phyloP scores from a whole-genome alignment of 2,797 vertebrate species.

The Crenichthys baileyi region DNA sequence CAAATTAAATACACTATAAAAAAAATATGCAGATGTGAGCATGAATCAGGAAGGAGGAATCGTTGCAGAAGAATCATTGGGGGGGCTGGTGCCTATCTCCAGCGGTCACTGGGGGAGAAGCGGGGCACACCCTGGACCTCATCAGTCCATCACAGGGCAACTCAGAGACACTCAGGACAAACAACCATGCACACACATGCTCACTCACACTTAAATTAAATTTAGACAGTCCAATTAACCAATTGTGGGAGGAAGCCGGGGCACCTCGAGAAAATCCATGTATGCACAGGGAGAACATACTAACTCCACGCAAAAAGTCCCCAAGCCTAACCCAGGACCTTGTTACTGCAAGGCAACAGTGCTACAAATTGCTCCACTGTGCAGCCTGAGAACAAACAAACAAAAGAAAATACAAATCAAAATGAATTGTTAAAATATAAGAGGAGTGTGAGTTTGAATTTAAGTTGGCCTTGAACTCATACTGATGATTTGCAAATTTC shows the following conservation, averaged over 20 bases:
- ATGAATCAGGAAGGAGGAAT: too few relatives aligned
- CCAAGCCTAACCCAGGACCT: neutral
- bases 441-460: neutral
- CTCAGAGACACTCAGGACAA: neutral
- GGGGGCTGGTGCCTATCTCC: neutral
- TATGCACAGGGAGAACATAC: neutral
- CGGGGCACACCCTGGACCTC: neutral
- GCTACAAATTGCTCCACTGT: too few relatives aligned
- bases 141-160: neutral
- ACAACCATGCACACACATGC: neutral
- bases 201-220: neutral
- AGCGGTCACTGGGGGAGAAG: neutral
- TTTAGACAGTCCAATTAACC: neutral
- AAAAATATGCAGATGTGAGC: neutral
- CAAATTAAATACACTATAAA: neutral
- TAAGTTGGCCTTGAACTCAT: neutral
- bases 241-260: neutral
- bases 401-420: neutral
- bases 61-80: neutral
- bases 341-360: neutral
- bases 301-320: neutral
- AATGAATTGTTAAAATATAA: neutral
- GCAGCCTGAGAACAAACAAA: neutral
- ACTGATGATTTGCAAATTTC: slow-evolving; percentile 5
- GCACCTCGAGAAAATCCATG: neutral